Evolutionary conservation across 2,113 vertebrate species (phyloP), one percentile per base, ranked within the genome.

Genomic region (Addax nasomaculatus): DNA sequence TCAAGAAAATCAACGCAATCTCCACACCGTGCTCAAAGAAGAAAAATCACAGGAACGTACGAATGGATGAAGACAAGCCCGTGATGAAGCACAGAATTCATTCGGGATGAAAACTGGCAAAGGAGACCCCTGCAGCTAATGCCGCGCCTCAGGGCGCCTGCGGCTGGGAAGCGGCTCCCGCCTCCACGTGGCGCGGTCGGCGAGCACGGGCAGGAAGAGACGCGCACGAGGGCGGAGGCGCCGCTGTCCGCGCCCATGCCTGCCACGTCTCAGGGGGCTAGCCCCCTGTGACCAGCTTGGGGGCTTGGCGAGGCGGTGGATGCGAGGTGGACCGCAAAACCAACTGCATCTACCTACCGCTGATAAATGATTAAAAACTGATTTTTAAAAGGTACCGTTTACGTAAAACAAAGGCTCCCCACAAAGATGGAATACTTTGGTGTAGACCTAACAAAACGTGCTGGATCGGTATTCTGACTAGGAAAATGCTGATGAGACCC

Each of bases 201-300:
- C 9, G 3, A n/a, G 36, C n/a, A 39, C 39, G 45, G 11, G 55
- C 39, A n/a, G 7, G 10, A 9, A 19, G 51, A 47, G 19, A 0
- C 14, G 14, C 1, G n/a, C 12, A 0, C 1, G 29, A 3, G 43
- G 23, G 62, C n/a, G 29, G 29, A 2, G 19, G 36, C 4, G 49
- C 70, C 5, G 14, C 47, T 2, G 3, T 14, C 15, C 5, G 0
- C 0, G 33, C 2, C 36, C 17, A 3, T 3, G 39, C 5, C 15
- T 6, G 62, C 47, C 39, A 5, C 0, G 29, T 3, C 51, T 12
- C 36, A 17, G 67, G n/a, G 16, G 3, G 30, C 60, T 5, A 5
- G 2, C 4, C 45, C 30, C 76, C 43, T 9, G 33, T 9, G 33
- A 36, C 36, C 15, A 21, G 19, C 0, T 2, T 33, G 76, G 36